Base-by-base conservation (phyloP, 2,113 vertebrate genomes). In the Pimephales promelas region DNA sequence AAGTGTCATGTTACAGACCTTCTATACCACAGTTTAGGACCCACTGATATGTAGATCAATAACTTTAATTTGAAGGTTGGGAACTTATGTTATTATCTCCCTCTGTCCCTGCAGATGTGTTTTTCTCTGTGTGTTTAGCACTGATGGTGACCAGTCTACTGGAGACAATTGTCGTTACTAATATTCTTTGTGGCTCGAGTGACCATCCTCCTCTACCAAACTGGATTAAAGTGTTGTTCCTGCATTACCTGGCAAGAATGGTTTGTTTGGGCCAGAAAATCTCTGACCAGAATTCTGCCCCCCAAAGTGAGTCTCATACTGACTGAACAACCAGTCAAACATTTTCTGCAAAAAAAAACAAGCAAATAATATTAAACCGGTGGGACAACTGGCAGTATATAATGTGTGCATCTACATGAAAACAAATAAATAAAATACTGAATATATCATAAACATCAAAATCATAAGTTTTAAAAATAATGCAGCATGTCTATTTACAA, bases 61-160 rank as follows among this genome's bases (percentile, higher is more conserved):
- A 24, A 26, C 24, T 62, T 74, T 26, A 16, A 52, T 75, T 34
- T 75, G 5, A 34, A 45, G 22, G 68, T 43, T 11, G 5, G 20
- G 0, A 34, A 34, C 73, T 73, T 28, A n/a, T 28, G 1, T 70
- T 18, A 56, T 36, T 79, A 4, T 70, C 45, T 59, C 0, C 62
- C 14, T 70, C 9, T 79, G 10, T 75, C 43, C 45, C 52, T 34
- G 16, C 84, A 95, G 94, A 92, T 43, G 90, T 93, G 1, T 95
- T 93, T 62, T 91, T 93, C 83, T 89, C 90, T 52, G 31, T 94
- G 56, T 93, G 93, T 81, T 83, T 94, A 85, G 70, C 91, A 79
- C 86, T 95, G 71, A 95, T 91, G 93, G 92, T 93, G 84, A 71
- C 86, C 85, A 95, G 94, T 84, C 83, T 95, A 0, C 81, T 92